These are phyloP conservation scores for Malurus elegans DNA, from an alignment of 2,113 vertebrate genomes.

Conservation along the genomic window DNA sequence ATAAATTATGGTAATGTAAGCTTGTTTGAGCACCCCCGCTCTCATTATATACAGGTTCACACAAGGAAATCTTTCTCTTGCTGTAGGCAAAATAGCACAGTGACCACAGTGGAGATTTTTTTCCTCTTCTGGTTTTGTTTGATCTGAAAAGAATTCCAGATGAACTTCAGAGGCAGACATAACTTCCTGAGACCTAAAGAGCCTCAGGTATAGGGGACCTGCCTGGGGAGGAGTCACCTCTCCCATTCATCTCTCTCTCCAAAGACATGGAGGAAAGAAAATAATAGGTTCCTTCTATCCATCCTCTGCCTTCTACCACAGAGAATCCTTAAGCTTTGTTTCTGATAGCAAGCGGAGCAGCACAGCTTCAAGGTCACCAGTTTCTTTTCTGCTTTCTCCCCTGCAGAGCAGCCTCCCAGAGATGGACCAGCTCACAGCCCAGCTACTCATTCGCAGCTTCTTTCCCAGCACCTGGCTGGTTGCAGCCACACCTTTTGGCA, in stretches of 20 bases:
- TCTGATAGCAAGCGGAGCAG: not conserved
- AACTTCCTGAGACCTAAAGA: no score
- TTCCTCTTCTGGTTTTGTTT: not conserved
- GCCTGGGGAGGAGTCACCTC: accelerated
- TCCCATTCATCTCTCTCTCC: not conserved
- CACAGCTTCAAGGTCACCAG: accelerated
- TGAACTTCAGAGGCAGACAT: not conserved
- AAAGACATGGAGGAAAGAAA: not conserved
- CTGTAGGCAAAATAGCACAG: not conserved
- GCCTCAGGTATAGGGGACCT: accelerated
- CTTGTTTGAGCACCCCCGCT: not conserved
- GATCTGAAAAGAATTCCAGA: not conserved
- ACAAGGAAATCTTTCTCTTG: not conserved
- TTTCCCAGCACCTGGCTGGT: not conserved
- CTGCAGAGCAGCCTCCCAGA: not conserved
- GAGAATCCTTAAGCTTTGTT: not conserved
- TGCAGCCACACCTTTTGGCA: not conserved
- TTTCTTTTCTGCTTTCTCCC: not conserved
- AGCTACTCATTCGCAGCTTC: accelerated
- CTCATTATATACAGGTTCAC: not conserved
- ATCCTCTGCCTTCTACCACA: not conserved
- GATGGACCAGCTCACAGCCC: not conserved
- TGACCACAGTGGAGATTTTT: not conserved
- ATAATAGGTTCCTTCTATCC: not conserved
- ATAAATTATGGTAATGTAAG: not conserved